Evolutionary conservation across 2,888 invertebrate genomes (phyloP).

Genomic region (Drosophila aldrichi): DNA sequence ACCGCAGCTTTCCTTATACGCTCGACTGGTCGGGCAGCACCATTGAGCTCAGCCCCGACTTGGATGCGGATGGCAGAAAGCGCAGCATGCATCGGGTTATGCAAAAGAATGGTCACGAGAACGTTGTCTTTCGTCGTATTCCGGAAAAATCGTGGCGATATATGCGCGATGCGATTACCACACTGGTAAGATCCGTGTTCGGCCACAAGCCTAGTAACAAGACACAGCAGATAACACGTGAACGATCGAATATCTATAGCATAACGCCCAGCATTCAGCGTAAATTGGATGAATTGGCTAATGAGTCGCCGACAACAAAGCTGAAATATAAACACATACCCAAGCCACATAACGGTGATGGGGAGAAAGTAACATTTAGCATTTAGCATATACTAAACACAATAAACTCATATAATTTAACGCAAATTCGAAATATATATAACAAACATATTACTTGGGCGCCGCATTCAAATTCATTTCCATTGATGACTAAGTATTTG

Average conservation of each 20-base stretch:
- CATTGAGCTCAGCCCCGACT: conserved; percentile 77
- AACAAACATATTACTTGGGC: conserved; percentile 39
- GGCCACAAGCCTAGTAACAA: conserved; percentile 49
- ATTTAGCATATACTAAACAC: conserved; percentile 37
- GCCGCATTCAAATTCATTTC: conserved; percentile 21
- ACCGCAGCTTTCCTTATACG: conserved; percentile 67
- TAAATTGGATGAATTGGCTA: conserved; percentile 71
- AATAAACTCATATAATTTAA: conserved; percentile 58
- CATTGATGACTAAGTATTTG: conserved; percentile 6
- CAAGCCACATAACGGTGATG: conserved; percentile 25
- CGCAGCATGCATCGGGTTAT: conserved; percentile 80
- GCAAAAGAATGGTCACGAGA: conserved; percentile 83
- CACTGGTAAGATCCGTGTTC: conserved; percentile 89
- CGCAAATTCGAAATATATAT: conserved; percentile 14
- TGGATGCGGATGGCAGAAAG: conserved; percentile 55
- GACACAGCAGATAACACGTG: conserved; percentile 27
- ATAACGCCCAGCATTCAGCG: conserved; percentile 77
- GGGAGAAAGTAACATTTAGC: conserved; percentile 52
- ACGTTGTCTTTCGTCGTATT: conserved; percentile 81
- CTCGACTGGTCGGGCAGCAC: conserved; percentile 83
- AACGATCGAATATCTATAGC: conserved; percentile 66
- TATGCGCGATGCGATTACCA: conserved; percentile 93
- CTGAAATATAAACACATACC: conserved; percentile 25
- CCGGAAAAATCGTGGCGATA: conserved; percentile 90
- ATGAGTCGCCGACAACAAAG: conserved; percentile 57